Evolutionary conservation across 2,888 invertebrate species (phyloP), one percentile per base, ranked within the genome.

Genomic region (Nymphalis c-album): DNA sequence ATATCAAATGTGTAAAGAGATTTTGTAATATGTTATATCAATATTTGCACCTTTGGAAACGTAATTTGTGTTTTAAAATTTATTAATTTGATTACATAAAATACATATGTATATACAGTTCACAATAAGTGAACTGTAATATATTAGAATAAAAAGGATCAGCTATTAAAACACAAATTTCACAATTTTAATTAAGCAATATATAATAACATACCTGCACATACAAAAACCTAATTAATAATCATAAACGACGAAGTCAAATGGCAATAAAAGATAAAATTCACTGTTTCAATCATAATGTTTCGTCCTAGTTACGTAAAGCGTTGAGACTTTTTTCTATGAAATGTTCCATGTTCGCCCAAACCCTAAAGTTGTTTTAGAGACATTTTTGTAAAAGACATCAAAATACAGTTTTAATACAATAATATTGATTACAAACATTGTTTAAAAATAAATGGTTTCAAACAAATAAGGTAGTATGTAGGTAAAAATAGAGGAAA

Each of bases 341-440:
- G 2, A 40, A 40, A 13, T 13, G 13, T 13, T 46, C 31, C 26
- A 57, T 22, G 26, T 8, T 57, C 22, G n/a, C 18, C 47, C 35
- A 62, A 40, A n/a, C 53, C 17, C 58, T 59, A 60, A 35, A 55
- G 69, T 64, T 53, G 47, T 60, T 68, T 65, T 78, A 81, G 86
- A 86, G 86, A 86, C 78, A 75, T 76, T 73, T 67, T 50, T 47
- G 68, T 58, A 66, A 71, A 63, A 72, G 60, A 58, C 64, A 73
- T 69, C 77, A 73, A 77, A 75, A 77, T 74, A 46, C 45, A 50
- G 40, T 26, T 51, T 46, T 51, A 51, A 51, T 58, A 45, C 50
- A 35, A 50, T 16, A 53, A 17, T 26, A 26, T 53, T 26, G 53
- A 26, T 53, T 31, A 55, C 26, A 55, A 55, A 31, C 4, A 13